These are phyloP conservation scores for Jaculus jaculus DNA, from an alignment of 2,113 vertebrate species.

Conservation along the genomic window DNA sequence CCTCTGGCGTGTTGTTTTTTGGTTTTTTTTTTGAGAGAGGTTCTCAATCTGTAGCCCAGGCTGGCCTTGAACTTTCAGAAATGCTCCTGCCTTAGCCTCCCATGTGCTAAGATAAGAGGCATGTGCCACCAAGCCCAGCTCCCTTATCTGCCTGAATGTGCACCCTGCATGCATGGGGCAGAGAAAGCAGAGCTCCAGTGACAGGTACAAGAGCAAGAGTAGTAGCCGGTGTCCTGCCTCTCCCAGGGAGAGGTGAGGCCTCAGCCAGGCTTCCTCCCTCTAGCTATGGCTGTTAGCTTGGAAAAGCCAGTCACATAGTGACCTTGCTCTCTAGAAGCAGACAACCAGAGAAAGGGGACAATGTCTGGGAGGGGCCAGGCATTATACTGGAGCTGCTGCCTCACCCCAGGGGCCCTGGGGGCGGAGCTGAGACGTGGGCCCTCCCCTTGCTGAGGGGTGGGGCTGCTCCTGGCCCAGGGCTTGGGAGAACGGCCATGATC, in stretches of 20 bases:
- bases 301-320: neutral
- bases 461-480: neutral
- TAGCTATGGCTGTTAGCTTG: neutral
- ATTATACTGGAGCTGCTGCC: neutral
- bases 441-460: neutral
- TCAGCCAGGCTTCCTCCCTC: neutral
- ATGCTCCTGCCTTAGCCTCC: neutral
- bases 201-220: neutral
- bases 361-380: neutral
- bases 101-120: neutral
- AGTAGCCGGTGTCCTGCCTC: neutral
- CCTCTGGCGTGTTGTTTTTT: no score
- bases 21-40: neutral
- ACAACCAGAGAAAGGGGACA: neutral
- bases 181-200: neutral
- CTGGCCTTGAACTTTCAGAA: neutral
- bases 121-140: no score
- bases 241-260: neutral
- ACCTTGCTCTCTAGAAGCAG: neutral
- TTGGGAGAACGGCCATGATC: conserved; percentile 47
- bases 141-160: neutral
- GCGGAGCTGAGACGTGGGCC: neutral
- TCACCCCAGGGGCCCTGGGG: neutral
- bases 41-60: neutral
- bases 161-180: rapidly evolving